Evolutionary conservation across 2,113 vertebrate genomes (phyloP).

Genomic region (Eurystomus gularis): DNA sequence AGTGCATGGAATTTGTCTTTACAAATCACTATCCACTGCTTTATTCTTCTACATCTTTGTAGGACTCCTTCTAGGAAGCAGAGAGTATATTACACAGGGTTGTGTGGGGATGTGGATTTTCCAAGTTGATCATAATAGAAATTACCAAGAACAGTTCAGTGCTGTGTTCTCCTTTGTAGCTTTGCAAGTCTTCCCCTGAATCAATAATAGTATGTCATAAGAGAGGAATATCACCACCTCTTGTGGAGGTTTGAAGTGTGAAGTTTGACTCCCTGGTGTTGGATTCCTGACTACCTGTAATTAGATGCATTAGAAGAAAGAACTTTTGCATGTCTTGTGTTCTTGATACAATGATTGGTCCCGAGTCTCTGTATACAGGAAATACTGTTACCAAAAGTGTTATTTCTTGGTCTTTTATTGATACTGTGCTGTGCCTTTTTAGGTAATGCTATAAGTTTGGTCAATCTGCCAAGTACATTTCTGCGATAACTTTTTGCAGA

Average conservation of each 20-base stretch:
- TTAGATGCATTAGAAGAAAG: not conserved
- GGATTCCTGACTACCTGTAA: not conserved
- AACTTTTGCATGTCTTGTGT: not conserved
- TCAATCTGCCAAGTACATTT: not conserved
- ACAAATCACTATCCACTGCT: not conserved
- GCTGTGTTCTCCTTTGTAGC: not conserved
- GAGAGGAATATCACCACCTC: not conserved
- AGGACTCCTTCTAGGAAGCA: not conserved
- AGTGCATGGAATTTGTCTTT: not conserved
- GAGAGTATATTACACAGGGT: not conserved
- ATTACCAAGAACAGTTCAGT: not conserved
- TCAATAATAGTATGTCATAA: not conserved
- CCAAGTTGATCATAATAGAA: not conserved
- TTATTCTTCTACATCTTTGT: not conserved
- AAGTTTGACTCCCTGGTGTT: fast-evolving
- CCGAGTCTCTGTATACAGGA: not conserved
- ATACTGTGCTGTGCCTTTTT: not conserved
- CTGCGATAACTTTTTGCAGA: not conserved
- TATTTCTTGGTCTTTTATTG: not conserved
- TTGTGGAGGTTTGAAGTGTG: not conserved
- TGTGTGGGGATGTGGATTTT: not conserved
- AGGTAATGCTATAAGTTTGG: not conserved
- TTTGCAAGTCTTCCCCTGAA: not conserved
- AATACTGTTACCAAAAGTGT: not conserved
- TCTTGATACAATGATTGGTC: not conserved